These are phyloP conservation scores for Phyllotreta striolata DNA, from an alignment of 2,888 invertebrate species.

Conservation along the genomic window DNA sequence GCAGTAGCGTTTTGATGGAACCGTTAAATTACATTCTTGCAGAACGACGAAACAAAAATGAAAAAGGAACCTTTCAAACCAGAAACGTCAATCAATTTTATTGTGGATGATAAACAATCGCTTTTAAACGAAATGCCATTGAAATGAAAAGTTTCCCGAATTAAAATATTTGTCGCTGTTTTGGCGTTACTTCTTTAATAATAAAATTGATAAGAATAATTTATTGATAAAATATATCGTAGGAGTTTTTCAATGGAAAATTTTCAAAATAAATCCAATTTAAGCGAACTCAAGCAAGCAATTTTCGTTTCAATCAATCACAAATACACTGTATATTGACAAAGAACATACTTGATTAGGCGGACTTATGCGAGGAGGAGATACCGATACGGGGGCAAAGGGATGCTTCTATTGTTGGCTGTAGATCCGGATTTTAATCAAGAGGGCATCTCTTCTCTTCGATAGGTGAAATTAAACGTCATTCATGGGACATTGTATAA, in stretches of 20 bases:
- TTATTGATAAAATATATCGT: no score
- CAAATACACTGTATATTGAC: constrained; percentile 58
- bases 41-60: constrained; percentile 49
- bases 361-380: constrained; percentile 54
- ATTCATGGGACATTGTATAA: constrained; percentile 56
- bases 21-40: constrained; percentile 52
- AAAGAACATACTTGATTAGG: constrained; percentile 59
- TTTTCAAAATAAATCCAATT: constrained; percentile 38
- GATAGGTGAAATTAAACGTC: constrained; percentile 57
- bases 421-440: constrained; percentile 60
- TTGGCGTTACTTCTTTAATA: no score
- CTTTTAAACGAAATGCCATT: constrained; percentile 29
- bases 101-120: constrained; percentile 30
- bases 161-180: constrained; percentile 6
- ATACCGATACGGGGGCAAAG: constrained; percentile 45
- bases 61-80: constrained; percentile 44
- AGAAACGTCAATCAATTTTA: constrained; percentile 43
- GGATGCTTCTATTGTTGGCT: constrained; percentile 52
- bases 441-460: constrained; percentile 57
- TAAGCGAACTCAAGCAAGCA: constrained; percentile 54
- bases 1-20: constrained; percentile 46
- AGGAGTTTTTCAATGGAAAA: constrained; percentile 8
- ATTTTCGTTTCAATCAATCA: constrained; percentile 60
- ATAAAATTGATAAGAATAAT: no score
- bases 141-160: no score